Evolutionary conservation across 2,113 vertebrate genomes (phyloP).

Genomic region (Rhynchomys soricoides): DNA sequence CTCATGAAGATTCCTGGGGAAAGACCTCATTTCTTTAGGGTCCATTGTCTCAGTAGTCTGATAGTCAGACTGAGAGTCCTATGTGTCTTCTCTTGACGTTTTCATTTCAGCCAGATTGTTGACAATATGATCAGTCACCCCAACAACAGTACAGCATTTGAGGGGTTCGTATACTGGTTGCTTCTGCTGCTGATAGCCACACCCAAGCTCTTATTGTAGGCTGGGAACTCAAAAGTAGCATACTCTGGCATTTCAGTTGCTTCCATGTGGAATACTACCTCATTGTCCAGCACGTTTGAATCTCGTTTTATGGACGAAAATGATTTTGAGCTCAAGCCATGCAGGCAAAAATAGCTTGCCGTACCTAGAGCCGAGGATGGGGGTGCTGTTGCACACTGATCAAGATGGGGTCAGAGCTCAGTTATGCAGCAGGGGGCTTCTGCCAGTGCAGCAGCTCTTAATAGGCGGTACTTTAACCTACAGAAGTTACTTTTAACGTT

Average conservation of each 20-base stretch:
- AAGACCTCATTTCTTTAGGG: neutral
- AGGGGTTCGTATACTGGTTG: neutral
- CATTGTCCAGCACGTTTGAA: neutral
- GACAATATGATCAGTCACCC: neutral
- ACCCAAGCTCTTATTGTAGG: constrained; percentile 1
- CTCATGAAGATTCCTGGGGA: neutral
- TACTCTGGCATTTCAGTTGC: neutral
- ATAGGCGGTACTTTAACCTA: neutral
- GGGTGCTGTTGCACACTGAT: neutral
- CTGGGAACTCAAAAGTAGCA: constrained; percentile 36
- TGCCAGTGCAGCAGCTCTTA: neutral
- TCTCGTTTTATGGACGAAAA: neutral
- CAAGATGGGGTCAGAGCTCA: neutral
- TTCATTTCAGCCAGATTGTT: neutral
- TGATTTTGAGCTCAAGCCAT: constrained; percentile 30
- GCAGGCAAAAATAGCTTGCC: neutral
- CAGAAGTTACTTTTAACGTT: constrained; percentile 61
- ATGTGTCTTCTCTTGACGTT: neutral
- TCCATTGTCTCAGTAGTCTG: neutral
- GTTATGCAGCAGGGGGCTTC: neutral
- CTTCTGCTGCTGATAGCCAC: neutral
- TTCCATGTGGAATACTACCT: neutral
- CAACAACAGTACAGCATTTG: rapidly evolving
- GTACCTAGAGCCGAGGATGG: neutral
- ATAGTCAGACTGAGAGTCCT: neutral